Evolutionary conservation across 2,888 invertebrate genomes (phyloP), one percentile per base, ranked within the genome.

Genomic region (Dynastes tityus): DNA sequence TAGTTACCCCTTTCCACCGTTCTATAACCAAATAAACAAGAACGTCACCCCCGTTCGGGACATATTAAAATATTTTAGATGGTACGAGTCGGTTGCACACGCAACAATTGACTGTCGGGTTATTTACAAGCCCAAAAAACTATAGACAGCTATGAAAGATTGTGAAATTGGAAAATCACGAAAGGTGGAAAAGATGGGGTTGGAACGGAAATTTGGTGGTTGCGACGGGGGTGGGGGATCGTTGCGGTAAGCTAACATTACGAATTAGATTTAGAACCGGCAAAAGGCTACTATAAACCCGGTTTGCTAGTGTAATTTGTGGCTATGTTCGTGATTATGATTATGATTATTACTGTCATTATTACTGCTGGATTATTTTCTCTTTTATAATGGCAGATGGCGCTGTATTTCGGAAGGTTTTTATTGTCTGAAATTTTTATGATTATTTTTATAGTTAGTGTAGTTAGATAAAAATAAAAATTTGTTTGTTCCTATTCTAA

Each of bases 1-100:
- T 11, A 27, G 27, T 61, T 61, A 61, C 61, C 16, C 6, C 27
- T 22, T 11, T 9, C 61, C 29, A 22, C 61, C 61, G 22, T 9
- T 11, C 51, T 68, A 58, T 58, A 49, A 68, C 68, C 49, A 68
- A 68, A 68, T 68, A 68, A 68, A 68, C 51, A 58, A 51, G 49
- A 32, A 16, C 61, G 53, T 45, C 64, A 53, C 49, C 73, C 73
- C 40, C 16, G 16, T 37, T 29, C 45, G 73, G 71, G 70, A 51
- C 68, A 78, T 73, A 81, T 81, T 80, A 81, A 79, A 80, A 80
- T 80, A 79, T 80, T 80, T 80, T 68, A 81, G 79, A 79, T 81
- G 81, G 80, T 81, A 80, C 80, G 80, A 76, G 70, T 71, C 71
- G 77, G 80, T 27, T 13, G 29, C 29, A 51, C 81, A 81, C 81